Conservation (phyloP, 2,888 invertebrate genomes). For the Crocallis elinguaria region DNA sequence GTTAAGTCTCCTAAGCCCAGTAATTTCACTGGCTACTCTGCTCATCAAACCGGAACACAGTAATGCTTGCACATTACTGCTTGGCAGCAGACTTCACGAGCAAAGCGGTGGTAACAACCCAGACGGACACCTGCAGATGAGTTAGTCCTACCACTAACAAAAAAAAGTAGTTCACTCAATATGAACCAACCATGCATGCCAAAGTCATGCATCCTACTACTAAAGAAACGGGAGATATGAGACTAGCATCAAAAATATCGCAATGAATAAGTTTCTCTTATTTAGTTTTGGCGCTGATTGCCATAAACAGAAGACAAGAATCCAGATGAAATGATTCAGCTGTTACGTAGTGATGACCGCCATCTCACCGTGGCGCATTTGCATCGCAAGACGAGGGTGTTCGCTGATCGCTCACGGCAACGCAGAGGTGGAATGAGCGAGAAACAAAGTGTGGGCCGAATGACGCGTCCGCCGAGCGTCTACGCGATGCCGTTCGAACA, state of each 20-base stretch:
- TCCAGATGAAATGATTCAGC: constrained; percentile 75
- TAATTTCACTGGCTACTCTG: no score
- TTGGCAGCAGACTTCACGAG: no score
- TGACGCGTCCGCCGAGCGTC: constrained; percentile 76
- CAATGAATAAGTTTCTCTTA: constrained; percentile 58
- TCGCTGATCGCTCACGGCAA: constrained; percentile 31
- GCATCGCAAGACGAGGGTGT: constrained; percentile 39
- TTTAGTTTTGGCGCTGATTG: constrained; percentile 51
- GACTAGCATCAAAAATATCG: constrained; percentile 51
- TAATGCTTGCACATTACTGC: no score
- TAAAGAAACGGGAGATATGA: neutral
- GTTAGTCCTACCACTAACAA: no score
- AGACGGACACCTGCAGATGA: no score
- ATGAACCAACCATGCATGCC: neutral
- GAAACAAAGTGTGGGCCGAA: constrained; percentile 80
- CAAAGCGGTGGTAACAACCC: no score
- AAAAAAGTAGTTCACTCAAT: no score
- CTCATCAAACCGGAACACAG: no score
- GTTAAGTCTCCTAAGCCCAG: no score
- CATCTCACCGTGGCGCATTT: constrained; percentile 45
- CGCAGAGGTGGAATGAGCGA: constrained; percentile 80
- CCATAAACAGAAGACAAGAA: constrained; percentile 72
- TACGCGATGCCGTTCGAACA: constrained; percentile 70
- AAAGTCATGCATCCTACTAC: neutral
- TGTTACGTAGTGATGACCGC: constrained; percentile 61